Evolutionary conservation across 30 jellyfish, hydroid and myxozoan species (phyloP).

Genomic region (Turritopsis dohrnii): DNA sequence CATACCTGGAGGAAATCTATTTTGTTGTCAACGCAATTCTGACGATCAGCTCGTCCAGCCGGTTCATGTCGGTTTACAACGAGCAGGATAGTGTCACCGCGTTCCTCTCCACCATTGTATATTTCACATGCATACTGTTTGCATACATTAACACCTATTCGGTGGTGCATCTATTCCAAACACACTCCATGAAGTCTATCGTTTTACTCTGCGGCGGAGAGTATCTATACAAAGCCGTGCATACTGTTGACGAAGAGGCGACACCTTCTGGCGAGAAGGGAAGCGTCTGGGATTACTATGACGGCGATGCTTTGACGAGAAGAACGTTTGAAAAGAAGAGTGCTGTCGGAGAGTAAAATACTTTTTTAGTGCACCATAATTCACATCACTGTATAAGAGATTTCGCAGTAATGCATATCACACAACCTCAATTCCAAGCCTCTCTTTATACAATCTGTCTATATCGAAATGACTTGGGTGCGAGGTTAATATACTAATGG

Average conservation of each 20-base stretch:
- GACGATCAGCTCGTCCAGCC: not conserved
- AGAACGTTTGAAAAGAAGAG: not conserved
- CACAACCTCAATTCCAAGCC: no score
- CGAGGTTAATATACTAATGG: no score
- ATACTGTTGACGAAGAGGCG: not conserved
- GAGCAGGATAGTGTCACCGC: slow-evolving; percentile 12
- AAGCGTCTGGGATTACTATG: not conserved
- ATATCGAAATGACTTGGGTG: no score
- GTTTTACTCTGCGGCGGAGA: not conserved
- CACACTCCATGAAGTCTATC: not conserved
- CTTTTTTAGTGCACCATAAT: no score
- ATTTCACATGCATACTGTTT: not conserved
- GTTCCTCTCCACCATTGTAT: not conserved
- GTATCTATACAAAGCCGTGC: not conserved
- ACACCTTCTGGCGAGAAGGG: not conserved
- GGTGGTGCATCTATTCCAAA: not conserved
- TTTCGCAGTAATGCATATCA: no score
- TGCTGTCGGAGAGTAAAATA: not conserved
- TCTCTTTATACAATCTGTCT: no score
- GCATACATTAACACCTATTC: not conserved
- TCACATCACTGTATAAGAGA: no score
- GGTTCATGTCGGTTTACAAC: not conserved
- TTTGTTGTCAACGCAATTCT: not conserved
- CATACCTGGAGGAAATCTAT: not conserved
- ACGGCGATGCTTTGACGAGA: not conserved